Percentiles rank a stretch among this genome's conserved stretches.
phyloP scores from a whole-genome alignment of 2,888 invertebrate species.

The Dasysyrphus albostriatus region DNA sequence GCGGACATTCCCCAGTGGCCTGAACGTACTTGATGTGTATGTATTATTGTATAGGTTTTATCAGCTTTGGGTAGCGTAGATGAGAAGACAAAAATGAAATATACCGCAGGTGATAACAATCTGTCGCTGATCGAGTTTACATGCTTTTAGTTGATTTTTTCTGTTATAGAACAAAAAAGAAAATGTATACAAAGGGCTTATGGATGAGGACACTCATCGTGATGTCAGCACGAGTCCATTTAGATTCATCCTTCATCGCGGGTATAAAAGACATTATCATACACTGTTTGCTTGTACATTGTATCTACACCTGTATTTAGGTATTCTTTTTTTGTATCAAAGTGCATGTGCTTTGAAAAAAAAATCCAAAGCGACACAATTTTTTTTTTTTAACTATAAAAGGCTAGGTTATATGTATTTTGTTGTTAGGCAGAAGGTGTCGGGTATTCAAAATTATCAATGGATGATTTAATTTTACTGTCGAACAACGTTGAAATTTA shows the following conservation, averaged over 20 bases:
- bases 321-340: background rate
- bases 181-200: conserved; percentile 9
- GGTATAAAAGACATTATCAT: conserved; percentile 25
- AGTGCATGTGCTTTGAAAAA: conserved; percentile 4
- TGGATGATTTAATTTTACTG: background rate
- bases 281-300: background rate
- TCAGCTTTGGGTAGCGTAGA: conserved; percentile 40
- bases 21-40: conserved; percentile 17
- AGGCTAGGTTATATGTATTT: background rate
- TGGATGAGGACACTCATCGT: conserved; percentile 47
- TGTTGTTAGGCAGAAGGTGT: background rate
- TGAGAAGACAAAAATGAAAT: conserved; percentile 34
- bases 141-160: conserved; percentile 65
- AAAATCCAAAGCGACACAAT: background rate
- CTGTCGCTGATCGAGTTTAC: conserved; percentile 71
- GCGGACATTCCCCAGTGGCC: conserved; percentile 11
- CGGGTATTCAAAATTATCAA: background rate
- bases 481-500: background rate
- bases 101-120: conserved; percentile 71
- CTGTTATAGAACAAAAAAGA: background rate
- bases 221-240: conserved; percentile 44
- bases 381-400: background rate
- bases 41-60: conserved; percentile 41
- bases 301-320: conserved; percentile 7
- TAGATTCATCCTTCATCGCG: conserved; percentile 28